These are phyloP conservation scores for Tokudaia muenninki DNA, from an alignment of 2,797 vertebrate genomes.

Conservation along the genomic window DNA sequence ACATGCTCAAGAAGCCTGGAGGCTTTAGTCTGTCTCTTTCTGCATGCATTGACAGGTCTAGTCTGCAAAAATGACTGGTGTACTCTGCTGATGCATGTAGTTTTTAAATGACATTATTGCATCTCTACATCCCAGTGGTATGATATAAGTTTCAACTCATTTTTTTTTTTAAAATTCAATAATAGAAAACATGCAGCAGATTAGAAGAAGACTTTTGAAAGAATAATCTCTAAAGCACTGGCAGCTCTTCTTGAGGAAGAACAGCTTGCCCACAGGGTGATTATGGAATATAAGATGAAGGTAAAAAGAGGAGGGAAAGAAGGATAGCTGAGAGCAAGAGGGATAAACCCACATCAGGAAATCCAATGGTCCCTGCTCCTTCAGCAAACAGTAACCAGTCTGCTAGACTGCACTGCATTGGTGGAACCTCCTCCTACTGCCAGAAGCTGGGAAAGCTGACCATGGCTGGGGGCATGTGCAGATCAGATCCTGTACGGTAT, in stretches of 20 bases:
- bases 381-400: background rate
- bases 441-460: background rate
- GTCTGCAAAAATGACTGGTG: background rate
- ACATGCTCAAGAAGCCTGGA: background rate
- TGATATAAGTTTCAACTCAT: background rate
- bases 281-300: background rate
- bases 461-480: background rate
- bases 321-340: background rate
- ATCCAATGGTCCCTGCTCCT: background rate
- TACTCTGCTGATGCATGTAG: background rate
- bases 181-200: background rate
- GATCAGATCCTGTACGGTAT: background rate
- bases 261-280: background rate
- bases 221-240: background rate
- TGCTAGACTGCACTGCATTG: background rate
- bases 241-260: background rate
- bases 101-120: constrained; percentile 8
- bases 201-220: background rate
- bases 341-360: background rate
- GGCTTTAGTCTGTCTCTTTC: background rate
- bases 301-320: background rate
- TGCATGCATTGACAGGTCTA: background rate
- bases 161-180: background rate
- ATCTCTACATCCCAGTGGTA: background rate
- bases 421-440: background rate